Evolutionary conservation across 2,113 vertebrate species (phyloP).

Genomic region (Microtus richardsoni): DNA sequence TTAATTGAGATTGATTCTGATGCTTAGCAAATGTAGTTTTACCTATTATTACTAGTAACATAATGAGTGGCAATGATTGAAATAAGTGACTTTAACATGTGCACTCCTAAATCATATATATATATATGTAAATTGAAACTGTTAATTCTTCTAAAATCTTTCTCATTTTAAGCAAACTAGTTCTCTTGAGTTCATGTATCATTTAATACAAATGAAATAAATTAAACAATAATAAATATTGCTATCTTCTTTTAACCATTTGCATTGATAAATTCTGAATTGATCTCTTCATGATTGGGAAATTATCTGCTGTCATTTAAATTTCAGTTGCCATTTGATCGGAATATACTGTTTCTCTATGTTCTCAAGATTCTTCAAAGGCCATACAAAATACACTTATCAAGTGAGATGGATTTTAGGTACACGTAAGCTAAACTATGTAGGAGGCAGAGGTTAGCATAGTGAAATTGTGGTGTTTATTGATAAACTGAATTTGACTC

Average conservation of each 20-base stretch:
- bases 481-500: neutral
- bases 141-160: neutral
- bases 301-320: neutral
- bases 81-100: neutral
- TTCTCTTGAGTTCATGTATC: neutral
- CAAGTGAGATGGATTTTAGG: neutral
- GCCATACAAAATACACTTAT: slow-evolving; percentile 2
- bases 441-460: neutral
- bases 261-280: neutral
- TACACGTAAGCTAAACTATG: neutral
- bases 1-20: slow-evolving; percentile 18
- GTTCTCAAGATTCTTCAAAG: neutral
- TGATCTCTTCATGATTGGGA: neutral
- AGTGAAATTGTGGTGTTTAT: neutral
- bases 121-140: neutral
- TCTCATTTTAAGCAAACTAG: neutral
- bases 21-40: neutral
- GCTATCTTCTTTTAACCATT: neutral
- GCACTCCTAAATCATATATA: neutral
- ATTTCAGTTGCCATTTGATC: slow-evolving; percentile 11
- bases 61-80: neutral
- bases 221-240: neutral
- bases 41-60: neutral
- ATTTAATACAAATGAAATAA: slow-evolving; percentile 16
- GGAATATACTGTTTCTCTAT: neutral